Evolutionary conservation across 1,140 invertebrate species (phyloP).

Genomic region (Bombus confusus): DNA sequence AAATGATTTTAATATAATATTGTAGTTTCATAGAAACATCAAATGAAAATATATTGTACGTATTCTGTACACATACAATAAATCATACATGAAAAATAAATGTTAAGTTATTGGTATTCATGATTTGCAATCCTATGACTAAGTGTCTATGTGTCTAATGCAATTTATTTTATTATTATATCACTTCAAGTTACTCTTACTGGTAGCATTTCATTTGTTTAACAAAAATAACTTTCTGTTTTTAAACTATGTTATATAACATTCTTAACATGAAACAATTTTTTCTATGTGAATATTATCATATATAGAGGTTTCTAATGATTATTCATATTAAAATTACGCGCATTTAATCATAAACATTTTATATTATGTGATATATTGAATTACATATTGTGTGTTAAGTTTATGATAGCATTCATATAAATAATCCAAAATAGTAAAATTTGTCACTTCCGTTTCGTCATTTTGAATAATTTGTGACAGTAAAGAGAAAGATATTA

Average conservation of each 20-base stretch:
- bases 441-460: background rate
- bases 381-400: background rate
- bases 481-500: background rate
- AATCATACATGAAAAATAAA: background rate
- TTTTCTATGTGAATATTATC: too few species aligned
- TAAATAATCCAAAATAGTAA: background rate
- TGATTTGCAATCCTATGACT: background rate
- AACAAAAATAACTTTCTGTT: background rate
- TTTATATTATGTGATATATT: background rate
- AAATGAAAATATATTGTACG: background rate
- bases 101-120: background rate
- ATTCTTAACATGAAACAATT: background rate
- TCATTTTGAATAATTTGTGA: background rate
- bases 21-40: conserved; percentile 18
- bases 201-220: background rate
- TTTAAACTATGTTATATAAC: background rate
- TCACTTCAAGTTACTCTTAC: background rate
- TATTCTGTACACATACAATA: background rate
- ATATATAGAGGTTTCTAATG: background rate
- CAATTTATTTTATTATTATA: background rate
- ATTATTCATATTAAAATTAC: conserved; percentile 6
- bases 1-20: background rate
- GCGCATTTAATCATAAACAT: background rate
- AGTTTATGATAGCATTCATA: background rate
- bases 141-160: background rate